phyloP scores from a whole-genome alignment of 2,888 invertebrate genomes.

The Bugulina stolonifera region DNA sequence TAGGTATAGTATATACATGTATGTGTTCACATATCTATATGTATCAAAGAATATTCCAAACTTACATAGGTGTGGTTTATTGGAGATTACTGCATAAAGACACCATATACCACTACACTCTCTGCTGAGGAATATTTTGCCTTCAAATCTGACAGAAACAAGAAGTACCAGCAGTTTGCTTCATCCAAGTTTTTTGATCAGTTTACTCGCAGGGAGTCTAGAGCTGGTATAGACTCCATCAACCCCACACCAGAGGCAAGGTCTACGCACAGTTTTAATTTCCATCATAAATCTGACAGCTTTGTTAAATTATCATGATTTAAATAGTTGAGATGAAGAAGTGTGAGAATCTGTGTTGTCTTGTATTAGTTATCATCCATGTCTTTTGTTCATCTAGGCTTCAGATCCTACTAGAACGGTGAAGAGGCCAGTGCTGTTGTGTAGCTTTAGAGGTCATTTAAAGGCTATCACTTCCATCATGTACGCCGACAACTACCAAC shows the following conservation, averaged over 20 bases:
- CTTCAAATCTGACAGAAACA: background rate
- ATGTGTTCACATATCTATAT: too few species aligned
- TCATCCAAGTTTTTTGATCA: background rate
- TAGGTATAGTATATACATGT: too few species aligned
- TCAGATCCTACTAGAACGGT: constrained; percentile 34
- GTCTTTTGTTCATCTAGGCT: too few species aligned
- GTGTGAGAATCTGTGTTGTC: too few species aligned
- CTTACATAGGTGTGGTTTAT: constrained; percentile 21
- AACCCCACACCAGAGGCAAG: background rate
- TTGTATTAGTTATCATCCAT: too few species aligned
- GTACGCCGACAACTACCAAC: constrained; percentile 63
- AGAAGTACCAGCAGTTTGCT: background rate
- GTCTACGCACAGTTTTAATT: background rate
- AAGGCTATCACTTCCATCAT: constrained; percentile 64
- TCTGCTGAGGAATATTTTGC: background rate
- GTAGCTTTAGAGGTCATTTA: constrained; percentile 62
- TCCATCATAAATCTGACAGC: too few species aligned
- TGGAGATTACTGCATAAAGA: constrained; percentile 12
- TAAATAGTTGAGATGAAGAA: too few species aligned
- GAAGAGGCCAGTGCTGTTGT: constrained; percentile 39
- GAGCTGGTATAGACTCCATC: background rate
- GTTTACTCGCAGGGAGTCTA: background rate
- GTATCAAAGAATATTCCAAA: too few species aligned
- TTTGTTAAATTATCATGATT: too few species aligned
- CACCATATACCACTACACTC: background rate